Evolutionary conservation across 2,797 vertebrate genomes (phyloP), one percentile per base, ranked within the genome.

Genomic region (Coregonus ussuriensis): DNA sequence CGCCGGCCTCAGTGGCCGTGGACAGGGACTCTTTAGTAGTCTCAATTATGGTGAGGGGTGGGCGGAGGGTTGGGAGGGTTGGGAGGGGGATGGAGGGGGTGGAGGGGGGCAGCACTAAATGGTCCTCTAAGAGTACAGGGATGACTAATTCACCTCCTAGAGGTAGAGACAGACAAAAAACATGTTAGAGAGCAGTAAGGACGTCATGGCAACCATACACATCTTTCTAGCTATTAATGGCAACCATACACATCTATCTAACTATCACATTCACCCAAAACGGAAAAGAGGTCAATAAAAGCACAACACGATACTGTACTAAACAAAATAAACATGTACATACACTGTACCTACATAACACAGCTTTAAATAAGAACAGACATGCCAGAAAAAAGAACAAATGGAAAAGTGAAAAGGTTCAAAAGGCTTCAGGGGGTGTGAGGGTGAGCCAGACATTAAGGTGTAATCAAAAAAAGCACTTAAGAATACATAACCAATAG

Each of bases 1-100:
- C 96, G 95, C 97, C 96, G 96, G 96, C 97, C 96, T 97, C 97
- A 96, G 96, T 97, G 96, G 96, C 95, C 97, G 96, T 95, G 95
- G 97, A 97, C 97, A 97, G 96, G 97, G 97, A 96, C 95, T 98
- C 98, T 99, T 99, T 99, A 97, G 97, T 98, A 97, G 95, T 98
- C 94, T 98, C 96, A 96, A 94, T 96, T 97, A 99, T 97, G 97
- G 97, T 99, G 94, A 97, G 96, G 96, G 95, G 96, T 96, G 97
- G 96, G 93, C 94, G 97, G 93, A 96, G 96, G 95, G 96, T 96
- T 95, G 96, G 95, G 90, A 95, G 95, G 95, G 96, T 96, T 95
- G 96, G 95, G 90, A 95, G 95, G 95, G 96, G 96, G 95, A 97
- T 99, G 98, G 93, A 97, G 94, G 97, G 97, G 95, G 96, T 99